Evolutionary conservation across 2,797 vertebrate genomes (phyloP).

Genomic region (Melanotaenia pygmaea): DNA sequence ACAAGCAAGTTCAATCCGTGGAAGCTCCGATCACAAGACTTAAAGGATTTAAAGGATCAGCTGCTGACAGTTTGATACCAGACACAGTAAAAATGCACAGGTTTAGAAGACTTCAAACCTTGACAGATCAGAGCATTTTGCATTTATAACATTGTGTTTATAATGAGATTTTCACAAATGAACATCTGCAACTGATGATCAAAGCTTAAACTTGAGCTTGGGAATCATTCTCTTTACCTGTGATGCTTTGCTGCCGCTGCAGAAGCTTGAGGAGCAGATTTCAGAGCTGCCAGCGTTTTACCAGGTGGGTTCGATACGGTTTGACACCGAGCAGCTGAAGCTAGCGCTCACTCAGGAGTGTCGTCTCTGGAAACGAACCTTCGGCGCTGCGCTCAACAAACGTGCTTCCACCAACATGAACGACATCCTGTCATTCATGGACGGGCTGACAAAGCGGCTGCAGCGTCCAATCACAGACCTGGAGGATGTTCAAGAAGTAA

Average conservation of each 20-base stretch:
- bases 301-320: slow-evolving; percentile 75
- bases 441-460: slow-evolving; percentile 80
- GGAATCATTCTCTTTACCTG: not conserved
- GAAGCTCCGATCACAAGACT: no score
- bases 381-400: slow-evolving; percentile 82
- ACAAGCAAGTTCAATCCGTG: no score
- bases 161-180: no score
- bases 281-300: slow-evolving; percentile 78
- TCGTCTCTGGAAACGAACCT: slow-evolving; percentile 81
- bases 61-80: no score
- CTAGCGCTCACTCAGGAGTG: slow-evolving; percentile 85
- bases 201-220: no score
- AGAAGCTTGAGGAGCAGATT: slow-evolving; percentile 85
- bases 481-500: slow-evolving; percentile 83
- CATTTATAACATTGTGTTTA: no score
- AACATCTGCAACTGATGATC: no score
- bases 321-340: slow-evolving; percentile 80
- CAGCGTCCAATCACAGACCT: slow-evolving; percentile 84
- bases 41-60: no score
- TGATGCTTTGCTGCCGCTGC: slow-evolving; percentile 14
- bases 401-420: slow-evolving; percentile 80
- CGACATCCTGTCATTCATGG: slow-evolving; percentile 81
- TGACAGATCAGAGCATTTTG: no score
- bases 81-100: no score
- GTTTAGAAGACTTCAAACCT: no score